Percentiles rank a stretch among this genome's conserved stretches.
Conservation (phyloP, 2,888 invertebrate genomes). For the Pseudococcus jackbeardsleyi region DNA sequence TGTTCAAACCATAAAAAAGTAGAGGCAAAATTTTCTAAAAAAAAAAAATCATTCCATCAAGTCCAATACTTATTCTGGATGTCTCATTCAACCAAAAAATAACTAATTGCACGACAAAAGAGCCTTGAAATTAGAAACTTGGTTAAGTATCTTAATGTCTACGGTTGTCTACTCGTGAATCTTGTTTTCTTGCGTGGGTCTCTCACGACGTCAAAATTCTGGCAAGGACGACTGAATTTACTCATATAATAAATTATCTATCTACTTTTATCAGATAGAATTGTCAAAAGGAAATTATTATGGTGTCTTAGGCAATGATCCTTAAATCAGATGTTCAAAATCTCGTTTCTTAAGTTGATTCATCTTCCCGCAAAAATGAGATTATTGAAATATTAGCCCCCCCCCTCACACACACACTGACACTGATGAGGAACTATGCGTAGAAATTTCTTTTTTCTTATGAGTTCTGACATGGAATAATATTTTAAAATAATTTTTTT, state of each 20-base stretch:
- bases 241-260: background rate
- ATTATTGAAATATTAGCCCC: too few relatives aligned
- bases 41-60: background rate
- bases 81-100: background rate
- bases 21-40: background rate
- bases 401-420: too few relatives aligned
- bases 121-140: conserved; percentile 14
- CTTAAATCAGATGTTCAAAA: too few relatives aligned
- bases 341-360: too few relatives aligned
- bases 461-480: too few relatives aligned
- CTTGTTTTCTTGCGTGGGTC: background rate
- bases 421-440: too few relatives aligned
- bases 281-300: background rate
- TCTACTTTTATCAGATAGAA: background rate
- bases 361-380: too few relatives aligned
- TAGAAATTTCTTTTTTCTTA: too few relatives aligned
- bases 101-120: background rate
- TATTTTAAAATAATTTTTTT: too few relatives aligned
- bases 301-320: background rate
- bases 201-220: background rate
- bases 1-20: too few relatives aligned
- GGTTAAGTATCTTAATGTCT: background rate
- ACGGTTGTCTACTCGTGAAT: background rate
- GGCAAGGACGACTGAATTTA: background rate
- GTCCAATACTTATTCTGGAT: background rate